A percentile compares a stretch with the other conserved stretches of the same genome.
Evolutionary conservation across 2,113 vertebrate genomes (phyloP).

Genomic region (Ariopsis seemanni): DNA sequence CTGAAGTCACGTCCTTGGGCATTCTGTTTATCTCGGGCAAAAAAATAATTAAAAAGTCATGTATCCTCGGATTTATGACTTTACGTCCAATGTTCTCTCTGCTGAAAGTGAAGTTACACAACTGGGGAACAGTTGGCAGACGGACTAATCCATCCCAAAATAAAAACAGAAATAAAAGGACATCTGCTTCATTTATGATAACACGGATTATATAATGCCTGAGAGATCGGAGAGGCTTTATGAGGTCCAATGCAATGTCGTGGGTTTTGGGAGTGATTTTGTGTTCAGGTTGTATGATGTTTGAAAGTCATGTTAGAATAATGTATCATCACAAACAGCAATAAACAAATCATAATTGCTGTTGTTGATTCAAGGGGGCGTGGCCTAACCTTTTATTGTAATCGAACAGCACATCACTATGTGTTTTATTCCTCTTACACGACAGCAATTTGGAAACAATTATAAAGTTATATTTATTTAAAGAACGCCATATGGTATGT

Average conservation of each 20-base stretch:
- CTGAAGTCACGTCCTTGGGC: constrained; percentile 24
- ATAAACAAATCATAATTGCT: not conserved
- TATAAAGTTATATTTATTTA: too few species aligned
- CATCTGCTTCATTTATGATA: constrained; percentile 68
- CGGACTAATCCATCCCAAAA: constrained; percentile 66
- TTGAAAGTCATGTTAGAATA: not conserved
- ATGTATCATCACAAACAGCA: not conserved
- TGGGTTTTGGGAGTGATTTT: not conserved
- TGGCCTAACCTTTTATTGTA: not conserved
- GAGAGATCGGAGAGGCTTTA: not conserved
- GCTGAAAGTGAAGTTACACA: constrained; percentile 66
- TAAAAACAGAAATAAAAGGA: constrained; percentile 58
- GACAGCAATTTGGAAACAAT: not conserved
- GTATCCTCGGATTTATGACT: constrained; percentile 57
- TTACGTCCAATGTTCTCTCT: constrained; percentile 59
- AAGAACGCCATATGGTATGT: too few species aligned
- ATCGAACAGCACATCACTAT: too few species aligned
- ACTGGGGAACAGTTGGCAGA: constrained; percentile 67
- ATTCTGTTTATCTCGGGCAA: constrained; percentile 43
- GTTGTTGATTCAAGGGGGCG: not conserved
- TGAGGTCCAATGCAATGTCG: not conserved
- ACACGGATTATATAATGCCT: constrained; percentile 67
- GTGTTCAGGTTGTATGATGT: not conserved
- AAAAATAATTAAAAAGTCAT: constrained; percentile 20
- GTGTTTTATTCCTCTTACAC: not conserved